Percentiles rank a stretch among this genome's conserved stretches.
Evolutionary conservation across 1,140 invertebrate species (phyloP).

Genomic region (Aphelinus certus): DNA sequence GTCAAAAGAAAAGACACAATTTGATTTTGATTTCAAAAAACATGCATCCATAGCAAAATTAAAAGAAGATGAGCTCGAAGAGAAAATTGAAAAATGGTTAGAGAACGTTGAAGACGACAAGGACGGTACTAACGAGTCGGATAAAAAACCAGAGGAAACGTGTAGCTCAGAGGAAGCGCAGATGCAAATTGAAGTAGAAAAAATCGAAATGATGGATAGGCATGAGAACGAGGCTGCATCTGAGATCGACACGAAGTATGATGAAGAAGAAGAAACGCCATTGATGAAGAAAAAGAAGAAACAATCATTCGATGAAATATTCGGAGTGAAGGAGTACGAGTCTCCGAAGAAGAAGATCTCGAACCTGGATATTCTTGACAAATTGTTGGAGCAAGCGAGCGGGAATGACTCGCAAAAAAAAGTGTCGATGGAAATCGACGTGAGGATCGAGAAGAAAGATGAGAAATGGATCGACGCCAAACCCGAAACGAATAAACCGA

Average conservation of each 20-base stretch:
- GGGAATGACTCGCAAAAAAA: slow-evolving; percentile 23
- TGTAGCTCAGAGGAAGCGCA: slow-evolving; percentile 16
- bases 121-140: slow-evolving; percentile 16
- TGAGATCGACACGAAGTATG: background rate
- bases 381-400: slow-evolving; percentile 27
- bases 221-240: background rate
- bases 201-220: background rate
- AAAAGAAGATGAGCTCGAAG: slow-evolving; percentile 43
- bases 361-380: slow-evolving; percentile 30
- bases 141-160: slow-evolving; percentile 15
- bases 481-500: slow-evolving; percentile 8
- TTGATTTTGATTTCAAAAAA: slow-evolving; percentile 36
- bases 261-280: background rate
- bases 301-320: slow-evolving; percentile 29
- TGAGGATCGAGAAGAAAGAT: slow-evolving; percentile 20
- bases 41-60: slow-evolving; percentile 34
- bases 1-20: slow-evolving; percentile 33
- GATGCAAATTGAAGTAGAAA: slow-evolving; percentile 15
- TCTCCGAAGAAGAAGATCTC: slow-evolving; percentile 28
- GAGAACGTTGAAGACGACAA: slow-evolving; percentile 44
- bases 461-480: slow-evolving; percentile 19
- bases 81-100: slow-evolving; percentile 51
- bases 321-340: slow-evolving; percentile 18
- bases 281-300: slow-evolving; percentile 32
- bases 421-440: slow-evolving; percentile 17